phyloP scores from a whole-genome alignment of 2,113 vertebrate species.

The Calypte anna region DNA sequence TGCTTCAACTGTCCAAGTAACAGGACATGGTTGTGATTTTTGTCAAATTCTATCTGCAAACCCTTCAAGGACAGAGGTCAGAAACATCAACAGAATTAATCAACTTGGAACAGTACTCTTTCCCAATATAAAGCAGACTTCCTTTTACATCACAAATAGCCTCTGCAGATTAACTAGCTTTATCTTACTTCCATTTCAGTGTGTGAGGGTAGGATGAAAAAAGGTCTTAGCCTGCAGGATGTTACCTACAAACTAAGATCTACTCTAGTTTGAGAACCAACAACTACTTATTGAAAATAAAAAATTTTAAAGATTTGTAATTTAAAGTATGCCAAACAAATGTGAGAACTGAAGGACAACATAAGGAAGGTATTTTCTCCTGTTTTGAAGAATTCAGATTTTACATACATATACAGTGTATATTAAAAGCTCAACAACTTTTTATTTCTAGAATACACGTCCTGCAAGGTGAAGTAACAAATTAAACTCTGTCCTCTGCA shows the following conservation, averaged over 20 bases:
- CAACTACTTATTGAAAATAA: not conserved
- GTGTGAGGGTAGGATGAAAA: not conserved
- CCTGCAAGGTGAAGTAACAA: not conserved
- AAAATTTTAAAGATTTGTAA: not conserved
- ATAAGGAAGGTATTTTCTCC: not conserved
- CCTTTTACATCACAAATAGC: not conserved
- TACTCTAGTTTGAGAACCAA: not conserved
- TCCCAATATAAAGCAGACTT: not conserved
- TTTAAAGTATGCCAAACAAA: not conserved
- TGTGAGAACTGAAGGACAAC: not conserved
- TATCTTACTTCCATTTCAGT: not conserved
- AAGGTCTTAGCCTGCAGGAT: not conserved
- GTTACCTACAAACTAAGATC: not conserved
- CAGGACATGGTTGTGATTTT: not conserved
- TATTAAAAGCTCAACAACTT: not conserved
- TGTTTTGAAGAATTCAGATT: not conserved
- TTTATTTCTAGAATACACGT: not conserved
- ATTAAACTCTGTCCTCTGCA: not conserved
- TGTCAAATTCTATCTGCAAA: not conserved
- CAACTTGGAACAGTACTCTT: not conserved
- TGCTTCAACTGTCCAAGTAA: not conserved
- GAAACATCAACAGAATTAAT: not conserved
- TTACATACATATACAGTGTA: not conserved
- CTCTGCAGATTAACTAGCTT: not conserved
- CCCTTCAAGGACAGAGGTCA: not conserved